Conservation (phyloP, 2,113 vertebrate genomes). For the Hippotragus niger region DNA sequence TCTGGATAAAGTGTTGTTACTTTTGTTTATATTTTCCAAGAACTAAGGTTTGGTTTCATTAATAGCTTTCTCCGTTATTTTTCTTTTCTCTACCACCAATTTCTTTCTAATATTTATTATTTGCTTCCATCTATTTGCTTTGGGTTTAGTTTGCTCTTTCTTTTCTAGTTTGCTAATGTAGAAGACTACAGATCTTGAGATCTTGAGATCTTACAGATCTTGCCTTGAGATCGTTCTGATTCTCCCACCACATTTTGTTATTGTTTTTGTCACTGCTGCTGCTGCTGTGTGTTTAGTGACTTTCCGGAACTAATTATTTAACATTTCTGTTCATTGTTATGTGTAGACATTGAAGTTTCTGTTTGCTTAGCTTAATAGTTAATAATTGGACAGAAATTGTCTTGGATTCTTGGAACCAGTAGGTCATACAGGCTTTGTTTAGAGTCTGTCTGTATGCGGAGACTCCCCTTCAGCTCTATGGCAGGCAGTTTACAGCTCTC, state of each 20-base stretch:
- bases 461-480: background rate
- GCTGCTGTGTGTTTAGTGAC: background rate
- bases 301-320: background rate
- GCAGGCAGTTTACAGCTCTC: background rate
- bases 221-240: background rate
- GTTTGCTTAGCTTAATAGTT: background rate
- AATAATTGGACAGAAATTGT: background rate
- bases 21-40: background rate
- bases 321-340: background rate
- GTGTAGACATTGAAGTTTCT: background rate
- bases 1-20: background rate
- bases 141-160: background rate
- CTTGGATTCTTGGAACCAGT: background rate
- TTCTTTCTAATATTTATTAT: background rate
- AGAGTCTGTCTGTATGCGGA: background rate
- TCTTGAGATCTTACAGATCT: too few relatives aligned
- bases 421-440: background rate
- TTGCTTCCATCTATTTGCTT: background rate
- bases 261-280: background rate
- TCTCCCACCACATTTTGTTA: background rate
- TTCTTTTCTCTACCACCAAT: background rate
- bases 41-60: background rate
- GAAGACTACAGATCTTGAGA: background rate
- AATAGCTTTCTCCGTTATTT: background rate
- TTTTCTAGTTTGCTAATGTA: background rate